A percentile compares a stretch with the other conserved stretches of the same genome.
These are phyloP conservation scores for Myrmecophaga tridactyla DNA, from an alignment of 2,113 vertebrate genomes.

Conservation along the genomic window DNA sequence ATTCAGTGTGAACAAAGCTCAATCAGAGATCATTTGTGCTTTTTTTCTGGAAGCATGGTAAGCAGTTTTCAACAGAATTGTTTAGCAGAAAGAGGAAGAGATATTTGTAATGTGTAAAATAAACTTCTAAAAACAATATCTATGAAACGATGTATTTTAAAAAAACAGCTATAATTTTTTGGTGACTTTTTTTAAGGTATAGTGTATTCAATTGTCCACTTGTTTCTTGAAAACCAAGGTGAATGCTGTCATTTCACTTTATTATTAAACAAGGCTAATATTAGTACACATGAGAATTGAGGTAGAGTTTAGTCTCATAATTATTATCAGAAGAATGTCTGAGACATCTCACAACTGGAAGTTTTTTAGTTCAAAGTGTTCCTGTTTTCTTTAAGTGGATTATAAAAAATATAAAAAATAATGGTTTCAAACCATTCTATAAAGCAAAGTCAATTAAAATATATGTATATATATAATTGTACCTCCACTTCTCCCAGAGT, in stretches of 20 bases:
- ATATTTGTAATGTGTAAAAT: slow-evolving; percentile 15
- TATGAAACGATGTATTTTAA: not conserved
- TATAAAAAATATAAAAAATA: not conserved
- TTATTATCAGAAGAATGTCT: slow-evolving; percentile 27
- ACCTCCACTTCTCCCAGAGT: not conserved
- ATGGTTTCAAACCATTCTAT: too few relatives aligned
- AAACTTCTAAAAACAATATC: not conserved
- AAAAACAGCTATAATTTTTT: slow-evolving; percentile 1
- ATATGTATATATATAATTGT: too few relatives aligned
- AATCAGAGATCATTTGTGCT: slow-evolving; percentile 57
- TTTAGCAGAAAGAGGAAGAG: slow-evolving; percentile 30
- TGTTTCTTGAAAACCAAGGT: not conserved
- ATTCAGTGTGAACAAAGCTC: slow-evolving; percentile 52
- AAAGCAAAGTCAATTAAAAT: too few relatives aligned
- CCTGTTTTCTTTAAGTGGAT: not conserved
- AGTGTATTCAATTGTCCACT: not conserved
- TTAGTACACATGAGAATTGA: slow-evolving; percentile 18
- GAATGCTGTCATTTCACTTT: not conserved
- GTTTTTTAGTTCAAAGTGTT: slow-evolving; percentile 26
- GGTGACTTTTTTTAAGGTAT: not conserved
- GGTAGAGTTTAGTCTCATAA: not conserved
- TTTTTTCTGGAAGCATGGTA: not conserved
- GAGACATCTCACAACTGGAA: not conserved
- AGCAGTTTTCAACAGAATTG: slow-evolving; percentile 46
- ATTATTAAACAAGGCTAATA: slow-evolving; percentile 24